Base-by-base conservation (phyloP, 2,113 vertebrate genomes). In the Aphyosemion australe region DNA sequence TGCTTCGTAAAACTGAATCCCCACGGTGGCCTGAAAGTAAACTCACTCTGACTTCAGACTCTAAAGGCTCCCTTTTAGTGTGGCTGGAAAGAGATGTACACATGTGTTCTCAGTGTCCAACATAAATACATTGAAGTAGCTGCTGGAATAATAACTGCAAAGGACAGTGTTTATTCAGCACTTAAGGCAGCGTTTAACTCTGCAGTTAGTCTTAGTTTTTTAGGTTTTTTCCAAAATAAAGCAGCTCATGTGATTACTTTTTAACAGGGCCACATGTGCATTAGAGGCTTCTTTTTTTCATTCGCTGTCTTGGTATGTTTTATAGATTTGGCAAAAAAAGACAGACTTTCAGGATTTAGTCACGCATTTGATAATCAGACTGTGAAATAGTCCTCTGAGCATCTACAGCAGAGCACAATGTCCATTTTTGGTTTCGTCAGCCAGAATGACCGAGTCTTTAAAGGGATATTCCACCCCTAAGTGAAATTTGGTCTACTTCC, bases 71-170 rank as follows among this genome's bases (percentile, higher is more conserved):
- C 73, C 51, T 39, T 65, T 65, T 69, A 56, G 34, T 37, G 45
- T 46, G 49, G 48, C 82, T 89, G 59, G 49, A 86, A 88, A 84
- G 75, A 88, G 83, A 87, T 79, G 65, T 53, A 66, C 74, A 69
- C 62, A 69, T 59, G 78, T 78, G 78, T 78, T 61, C 39, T 46
- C 12, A 64, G 50, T 65, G 69, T 87, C 83, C 83, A 87, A 86
- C 59, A 84, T 87, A 87, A 91, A 89, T 84, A 90, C 5, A 66
- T 65, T 53, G 65, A 86, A 75, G 79, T 84, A 80, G 66, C 69
- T 65, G 66, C 57, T 74, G 74, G 74, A 83, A 78, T 84, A 87
- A 81, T 78, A 64, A 82, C 64, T 56, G 61, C 59, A 15, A 49
- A 45, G 67, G 78, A 64, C 53, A 57, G 39, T 84, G 84, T 89